These are phyloP conservation scores for Gallinago media DNA, from an alignment of 2,113 vertebrate genomes.

Conservation along the genomic window DNA sequence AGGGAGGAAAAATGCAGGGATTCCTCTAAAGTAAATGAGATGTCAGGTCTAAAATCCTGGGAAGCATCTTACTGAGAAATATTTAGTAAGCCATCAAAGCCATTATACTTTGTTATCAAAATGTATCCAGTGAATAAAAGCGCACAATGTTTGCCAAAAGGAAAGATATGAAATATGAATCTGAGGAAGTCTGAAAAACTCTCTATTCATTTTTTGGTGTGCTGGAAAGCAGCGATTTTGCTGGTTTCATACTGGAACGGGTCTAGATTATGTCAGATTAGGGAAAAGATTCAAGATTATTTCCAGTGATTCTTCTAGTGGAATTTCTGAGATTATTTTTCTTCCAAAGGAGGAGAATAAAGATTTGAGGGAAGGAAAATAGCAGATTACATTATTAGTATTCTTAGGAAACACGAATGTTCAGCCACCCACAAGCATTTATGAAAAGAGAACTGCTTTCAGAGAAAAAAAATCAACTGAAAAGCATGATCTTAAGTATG, in stretches of 20 bases:
- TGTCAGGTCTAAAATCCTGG: background rate
- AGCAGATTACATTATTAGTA: background rate
- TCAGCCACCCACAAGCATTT: background rate
- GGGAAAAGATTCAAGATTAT: background rate
- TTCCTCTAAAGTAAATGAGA: background rate
- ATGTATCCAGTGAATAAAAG: background rate
- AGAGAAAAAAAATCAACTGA: background rate
- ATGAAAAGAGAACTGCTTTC: background rate
- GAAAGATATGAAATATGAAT: background rate
- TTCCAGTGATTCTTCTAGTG: background rate
- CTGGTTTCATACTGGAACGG: background rate
- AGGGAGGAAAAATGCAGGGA: background rate
- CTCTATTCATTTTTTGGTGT: background rate
- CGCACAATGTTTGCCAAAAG: background rate
- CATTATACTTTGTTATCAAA: background rate
- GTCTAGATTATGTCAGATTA: background rate
- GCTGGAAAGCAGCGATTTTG: background rate
- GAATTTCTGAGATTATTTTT: background rate
- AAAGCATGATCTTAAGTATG: background rate
- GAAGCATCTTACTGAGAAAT: background rate
- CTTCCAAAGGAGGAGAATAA: background rate
- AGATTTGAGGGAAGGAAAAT: background rate
- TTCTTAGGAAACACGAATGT: background rate
- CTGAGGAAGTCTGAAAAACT: background rate
- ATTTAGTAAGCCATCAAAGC: background rate